Conservation (phyloP, 2,888 invertebrate genomes). For the Aromia moschata region DNA sequence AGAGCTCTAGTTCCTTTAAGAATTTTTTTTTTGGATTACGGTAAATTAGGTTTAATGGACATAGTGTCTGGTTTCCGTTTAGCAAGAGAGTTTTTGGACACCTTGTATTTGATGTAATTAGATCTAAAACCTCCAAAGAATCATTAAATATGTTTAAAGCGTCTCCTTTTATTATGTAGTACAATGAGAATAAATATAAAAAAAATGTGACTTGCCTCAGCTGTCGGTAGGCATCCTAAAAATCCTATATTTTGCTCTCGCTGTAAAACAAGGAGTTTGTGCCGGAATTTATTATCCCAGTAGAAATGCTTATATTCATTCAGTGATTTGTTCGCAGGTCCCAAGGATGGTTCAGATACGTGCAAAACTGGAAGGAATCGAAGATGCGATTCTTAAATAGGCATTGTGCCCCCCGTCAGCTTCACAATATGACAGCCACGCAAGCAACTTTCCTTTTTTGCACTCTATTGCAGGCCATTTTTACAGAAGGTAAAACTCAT, state of each 20-base stretch:
- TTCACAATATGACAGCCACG: constrained; percentile 56
- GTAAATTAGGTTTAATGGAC: too few relatives aligned
- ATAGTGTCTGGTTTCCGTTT: too few relatives aligned
- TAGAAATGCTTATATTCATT: constrained; percentile 45
- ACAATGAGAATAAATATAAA: too few relatives aligned
- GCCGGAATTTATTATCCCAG: constrained; percentile 46
- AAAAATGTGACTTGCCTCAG: too few relatives aligned
- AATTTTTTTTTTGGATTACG: too few relatives aligned
- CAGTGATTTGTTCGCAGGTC: constrained; percentile 55
- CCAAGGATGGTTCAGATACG: constrained; percentile 58
- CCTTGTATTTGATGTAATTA: too few relatives aligned
- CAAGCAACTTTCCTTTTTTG: constrained; percentile 57
- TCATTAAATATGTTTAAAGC: too few relatives aligned
- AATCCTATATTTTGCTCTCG: constrained; percentile 43
- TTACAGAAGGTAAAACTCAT: constrained; percentile 54
- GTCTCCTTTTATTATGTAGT: too few relatives aligned
- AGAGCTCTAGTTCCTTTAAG: too few relatives aligned
- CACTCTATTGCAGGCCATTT: constrained; percentile 55
- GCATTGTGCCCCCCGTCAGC: constrained; percentile 53
- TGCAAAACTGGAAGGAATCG: constrained; percentile 55
- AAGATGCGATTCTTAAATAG: constrained; percentile 58
- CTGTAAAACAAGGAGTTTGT: constrained; percentile 46
- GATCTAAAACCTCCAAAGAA: too few relatives aligned
- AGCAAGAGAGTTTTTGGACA: too few relatives aligned
- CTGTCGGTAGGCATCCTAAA: constrained; percentile 47